Base-by-base conservation (phyloP, 2,113 vertebrate genomes). In the Bubo blakistoni region DNA sequence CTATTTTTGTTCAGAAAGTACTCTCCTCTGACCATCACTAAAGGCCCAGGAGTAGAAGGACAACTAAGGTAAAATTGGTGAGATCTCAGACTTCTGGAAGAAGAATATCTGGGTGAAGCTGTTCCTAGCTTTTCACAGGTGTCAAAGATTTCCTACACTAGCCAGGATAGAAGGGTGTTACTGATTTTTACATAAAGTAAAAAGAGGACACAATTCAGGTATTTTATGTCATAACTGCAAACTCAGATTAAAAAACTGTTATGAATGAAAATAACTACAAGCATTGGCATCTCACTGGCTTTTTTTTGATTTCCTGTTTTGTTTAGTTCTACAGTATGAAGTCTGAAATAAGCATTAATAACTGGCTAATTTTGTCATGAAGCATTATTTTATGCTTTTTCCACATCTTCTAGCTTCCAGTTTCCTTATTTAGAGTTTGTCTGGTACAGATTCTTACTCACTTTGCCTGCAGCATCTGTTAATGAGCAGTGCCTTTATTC, bases 301-400 rank as follows among this genome's bases (percentile, higher is more conserved):
- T 0, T 1, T 17, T 79, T 54, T 30, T 16, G 0, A 6, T 82
- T 74, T 69, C 55, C 3, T 38, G 1, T 29, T 78, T 51, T 40
- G 12, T 58, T 40, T 16, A 42, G 8, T 65, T 88, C 26, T 52
- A 6, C 30, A 42, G 9, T 11, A 16, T 0, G 2, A 86, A 44
- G 10, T 55, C 27, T 58, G 51, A 78, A 80, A 47, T 27, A 8
- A 54, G 1, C 5, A 30, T 58, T 59, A 52, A 42, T 1, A 42
- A 29, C 15, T 17, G 7, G 3, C 6, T 66, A 17, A 21, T 86
- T 77, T 70, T 70, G 10, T 58, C 12, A 40, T 3, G 3, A 76
- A 69, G 1, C 10, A 36, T 77, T 3, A 52, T 76, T 88, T 72
- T 51, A 22, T 18, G 8, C 0, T 10, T 67, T 80, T 92, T 58